Percentiles rank a stretch among this genome's conserved stretches.
These are phyloP conservation scores for Polymixis flavicincta DNA, from an alignment of 2,888 invertebrate genomes.

Conservation along the genomic window DNA sequence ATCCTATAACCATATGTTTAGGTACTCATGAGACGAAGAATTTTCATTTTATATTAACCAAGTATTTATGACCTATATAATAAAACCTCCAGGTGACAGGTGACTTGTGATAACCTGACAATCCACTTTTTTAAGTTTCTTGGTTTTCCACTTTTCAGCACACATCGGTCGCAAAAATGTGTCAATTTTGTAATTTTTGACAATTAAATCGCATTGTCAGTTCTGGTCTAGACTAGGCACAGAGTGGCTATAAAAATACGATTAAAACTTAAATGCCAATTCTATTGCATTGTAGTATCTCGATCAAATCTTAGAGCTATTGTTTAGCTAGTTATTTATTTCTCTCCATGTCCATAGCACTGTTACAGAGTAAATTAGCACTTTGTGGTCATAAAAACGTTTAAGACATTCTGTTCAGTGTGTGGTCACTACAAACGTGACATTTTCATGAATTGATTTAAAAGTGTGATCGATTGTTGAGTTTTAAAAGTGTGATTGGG, in stretches of 20 bases:
- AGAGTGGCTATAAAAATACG: not conserved
- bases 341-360: not conserved
- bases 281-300: slow-evolving; percentile 26
- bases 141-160: not conserved
- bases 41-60: not conserved
- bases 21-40: too few species aligned
- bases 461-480: not conserved
- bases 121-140: not conserved
- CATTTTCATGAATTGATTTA: not conserved
- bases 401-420: not conserved
- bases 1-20: too few species aligned
- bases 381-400: not conserved
- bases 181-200: not conserved
- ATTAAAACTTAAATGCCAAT: slow-evolving; percentile 26
- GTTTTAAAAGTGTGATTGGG: not conserved
- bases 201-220: not conserved
- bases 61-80: not conserved
- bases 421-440: not conserved
- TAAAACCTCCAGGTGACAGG: not conserved
- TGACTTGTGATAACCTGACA: not conserved
- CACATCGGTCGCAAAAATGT: not conserved
- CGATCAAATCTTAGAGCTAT: slow-evolving; percentile 22
- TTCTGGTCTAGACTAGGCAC: not conserved
- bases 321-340: slow-evolving; percentile 34
- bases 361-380: not conserved